A percentile compares a stretch with the other conserved stretches of the same genome.
Conservation (phyloP, 2,113 vertebrate species). For the Spea bombifrons region DNA sequence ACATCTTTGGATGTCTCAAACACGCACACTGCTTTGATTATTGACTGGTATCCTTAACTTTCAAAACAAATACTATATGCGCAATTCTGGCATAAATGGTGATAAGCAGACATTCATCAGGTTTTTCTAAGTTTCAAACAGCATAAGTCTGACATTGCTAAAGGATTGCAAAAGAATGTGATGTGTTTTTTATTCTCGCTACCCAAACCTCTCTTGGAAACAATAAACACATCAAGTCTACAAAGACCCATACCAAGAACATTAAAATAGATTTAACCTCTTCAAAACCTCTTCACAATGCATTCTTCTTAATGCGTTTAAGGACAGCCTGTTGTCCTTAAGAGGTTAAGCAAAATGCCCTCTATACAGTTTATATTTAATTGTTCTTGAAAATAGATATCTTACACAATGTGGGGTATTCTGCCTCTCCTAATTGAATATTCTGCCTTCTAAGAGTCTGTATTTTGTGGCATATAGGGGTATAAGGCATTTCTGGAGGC, state of each 20-base stretch:
- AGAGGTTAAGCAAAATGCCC: constrained; percentile 10
- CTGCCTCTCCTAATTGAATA: too few species aligned
- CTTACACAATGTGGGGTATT: constrained; percentile 23
- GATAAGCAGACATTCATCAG: too few species aligned
- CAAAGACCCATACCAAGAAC: constrained; percentile 32
- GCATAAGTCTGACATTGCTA: constrained; percentile 25
- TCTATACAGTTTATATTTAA: constrained; percentile 38
- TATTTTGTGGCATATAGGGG: too few species aligned
- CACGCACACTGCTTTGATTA: too few species aligned
- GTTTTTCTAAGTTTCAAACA: background rate
- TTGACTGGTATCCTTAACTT: too few species aligned
- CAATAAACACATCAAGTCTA: constrained; percentile 33
- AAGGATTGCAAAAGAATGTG: constrained; percentile 3
- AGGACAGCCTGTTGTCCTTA: too few species aligned
- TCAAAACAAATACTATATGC: too few species aligned
- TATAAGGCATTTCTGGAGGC: too few species aligned
- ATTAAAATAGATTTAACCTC: constrained; percentile 33
- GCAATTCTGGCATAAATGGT: too few species aligned
- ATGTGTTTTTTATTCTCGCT: constrained; percentile 23
- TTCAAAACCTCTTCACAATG: background rate
- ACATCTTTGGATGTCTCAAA: too few species aligned
- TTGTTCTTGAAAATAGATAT: constrained; percentile 26
- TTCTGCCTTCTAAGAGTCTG: too few species aligned
- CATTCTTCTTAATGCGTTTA: too few species aligned
- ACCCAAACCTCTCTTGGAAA: constrained; percentile 23